Evolutionary conservation across 35 echinoderm and acorn worm genomes (phyloP).

Genomic region (Patiria miniata): DNA sequence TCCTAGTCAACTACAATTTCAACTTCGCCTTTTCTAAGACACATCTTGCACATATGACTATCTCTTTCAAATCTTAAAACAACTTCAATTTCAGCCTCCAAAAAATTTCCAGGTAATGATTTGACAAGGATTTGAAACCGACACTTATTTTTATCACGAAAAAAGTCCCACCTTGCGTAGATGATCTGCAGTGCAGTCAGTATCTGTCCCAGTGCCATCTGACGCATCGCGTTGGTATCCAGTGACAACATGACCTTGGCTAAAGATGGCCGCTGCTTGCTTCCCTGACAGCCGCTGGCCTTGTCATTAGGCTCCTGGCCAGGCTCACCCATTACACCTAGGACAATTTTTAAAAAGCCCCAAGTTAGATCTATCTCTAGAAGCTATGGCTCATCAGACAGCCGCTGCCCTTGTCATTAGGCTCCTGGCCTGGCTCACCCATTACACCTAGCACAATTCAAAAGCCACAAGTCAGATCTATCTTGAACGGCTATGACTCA

Average conservation of each 20-base stretch:
- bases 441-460: too few species aligned
- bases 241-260: slow-evolving; percentile 89
- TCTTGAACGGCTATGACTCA: not conserved
- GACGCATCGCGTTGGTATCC: slow-evolving; percentile 76
- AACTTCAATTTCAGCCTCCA: too few species aligned
- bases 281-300: not conserved
- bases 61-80: too few species aligned
- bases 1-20: too few species aligned
- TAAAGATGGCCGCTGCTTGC: slow-evolving; percentile 88
- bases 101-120: too few species aligned
- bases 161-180: slow-evolving; percentile 78
- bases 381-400: not conserved
- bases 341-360: too few species aligned
- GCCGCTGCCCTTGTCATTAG: slow-evolving; percentile 33
- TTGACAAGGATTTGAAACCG: not conserved
- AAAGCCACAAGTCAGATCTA: too few species aligned
- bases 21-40: too few species aligned
- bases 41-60: too few species aligned
- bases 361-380: too few species aligned
- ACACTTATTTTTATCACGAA: not conserved
- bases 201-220: slow-evolving; percentile 84
- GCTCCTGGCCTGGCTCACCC: slow-evolving; percentile 37
- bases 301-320: slow-evolving; percentile 73
- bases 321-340: slow-evolving; percentile 78
- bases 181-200: slow-evolving; percentile 90